Evolutionary conservation across 2,888 invertebrate species (phyloP).

Genomic region (Smittia sp.): DNA sequence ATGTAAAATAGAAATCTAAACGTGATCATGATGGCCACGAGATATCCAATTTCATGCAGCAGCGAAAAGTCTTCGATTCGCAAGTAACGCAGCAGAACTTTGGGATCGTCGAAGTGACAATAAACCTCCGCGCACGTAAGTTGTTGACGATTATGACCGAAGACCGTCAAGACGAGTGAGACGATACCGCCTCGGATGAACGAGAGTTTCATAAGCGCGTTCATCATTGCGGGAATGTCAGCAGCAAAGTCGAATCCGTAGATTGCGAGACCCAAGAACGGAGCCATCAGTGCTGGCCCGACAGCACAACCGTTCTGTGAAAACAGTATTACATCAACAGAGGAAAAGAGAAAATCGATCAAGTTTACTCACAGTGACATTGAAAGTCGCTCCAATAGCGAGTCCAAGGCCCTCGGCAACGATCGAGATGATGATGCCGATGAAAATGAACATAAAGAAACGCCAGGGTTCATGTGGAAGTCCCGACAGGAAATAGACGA

Average conservation of each 20-base stretch:
- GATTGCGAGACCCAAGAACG: conserved; percentile 65
- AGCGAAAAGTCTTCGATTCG: conserved; percentile 60
- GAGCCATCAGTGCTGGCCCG: conserved; percentile 64
- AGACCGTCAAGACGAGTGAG: conserved; percentile 61
- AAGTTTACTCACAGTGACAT: conserved; percentile 58
- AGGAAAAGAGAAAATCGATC: neutral
- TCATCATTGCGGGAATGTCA: conserved; percentile 61
- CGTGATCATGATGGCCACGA: conserved; percentile 57
- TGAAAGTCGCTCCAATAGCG: conserved; percentile 70
- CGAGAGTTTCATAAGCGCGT: conserved; percentile 63
- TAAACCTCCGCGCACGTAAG: conserved; percentile 62
- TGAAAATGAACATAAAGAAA: conserved; percentile 65
- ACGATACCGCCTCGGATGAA: conserved; percentile 66
- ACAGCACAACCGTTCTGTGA: conserved; percentile 68
- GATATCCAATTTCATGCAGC: conserved; percentile 58
- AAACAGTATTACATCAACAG: conserved; percentile 43
- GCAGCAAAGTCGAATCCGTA: conserved; percentile 70
- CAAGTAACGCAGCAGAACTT: conserved; percentile 60
- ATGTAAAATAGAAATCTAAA: conserved; percentile 60
- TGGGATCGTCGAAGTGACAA: conserved; percentile 66
- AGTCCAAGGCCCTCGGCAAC: conserved; percentile 76
- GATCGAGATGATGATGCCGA: conserved; percentile 67
- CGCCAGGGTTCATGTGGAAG: conserved; percentile 65
- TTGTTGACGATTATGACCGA: conserved; percentile 60
- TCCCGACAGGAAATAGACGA: conserved; percentile 66